Evolutionary conservation across 2,888 invertebrate genomes (phyloP).

Genomic region (Erebia ligea): DNA sequence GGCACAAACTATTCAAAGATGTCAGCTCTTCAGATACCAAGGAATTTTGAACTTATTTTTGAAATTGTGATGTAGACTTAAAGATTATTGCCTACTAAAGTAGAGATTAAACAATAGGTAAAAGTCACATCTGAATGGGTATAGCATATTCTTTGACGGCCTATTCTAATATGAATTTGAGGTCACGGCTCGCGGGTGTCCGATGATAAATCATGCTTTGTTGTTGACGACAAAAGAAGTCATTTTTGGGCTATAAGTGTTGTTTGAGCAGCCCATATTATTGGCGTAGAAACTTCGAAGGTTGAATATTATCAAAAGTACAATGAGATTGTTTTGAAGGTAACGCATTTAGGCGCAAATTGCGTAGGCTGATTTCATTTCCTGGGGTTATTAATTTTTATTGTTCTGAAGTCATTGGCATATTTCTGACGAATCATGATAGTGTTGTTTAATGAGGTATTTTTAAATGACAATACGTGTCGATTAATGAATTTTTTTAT

Average conservation of each 20-base stretch:
- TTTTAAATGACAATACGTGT: not conserved
- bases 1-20: too few species aligned
- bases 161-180: slow-evolving; percentile 46
- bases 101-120: not conserved
- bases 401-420: not conserved
- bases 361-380: slow-evolving; percentile 5
- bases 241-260: slow-evolving; percentile 73
- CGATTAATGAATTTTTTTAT: not conserved
- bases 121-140: slow-evolving; percentile 13
- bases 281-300: slow-evolving; percentile 30
- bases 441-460: not conserved
- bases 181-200: slow-evolving; percentile 41
- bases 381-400: slow-evolving; percentile 3
- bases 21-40: too few species aligned
- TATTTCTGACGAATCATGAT: not conserved
- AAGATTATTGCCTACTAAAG: too few species aligned
- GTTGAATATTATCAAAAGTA: slow-evolving; percentile 32
- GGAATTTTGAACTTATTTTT: too few species aligned
- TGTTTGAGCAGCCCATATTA: slow-evolving; percentile 49
- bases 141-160: slow-evolving; percentile 36
- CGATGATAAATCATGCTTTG: slow-evolving; percentile 75
- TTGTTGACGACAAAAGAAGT: slow-evolving; percentile 75
- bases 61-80: not conserved
- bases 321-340: slow-evolving; percentile 32
- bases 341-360: slow-evolving; percentile 4